Base-by-base conservation (phyloP, 2,888 invertebrate species). In the Dascillus cervinus region DNA sequence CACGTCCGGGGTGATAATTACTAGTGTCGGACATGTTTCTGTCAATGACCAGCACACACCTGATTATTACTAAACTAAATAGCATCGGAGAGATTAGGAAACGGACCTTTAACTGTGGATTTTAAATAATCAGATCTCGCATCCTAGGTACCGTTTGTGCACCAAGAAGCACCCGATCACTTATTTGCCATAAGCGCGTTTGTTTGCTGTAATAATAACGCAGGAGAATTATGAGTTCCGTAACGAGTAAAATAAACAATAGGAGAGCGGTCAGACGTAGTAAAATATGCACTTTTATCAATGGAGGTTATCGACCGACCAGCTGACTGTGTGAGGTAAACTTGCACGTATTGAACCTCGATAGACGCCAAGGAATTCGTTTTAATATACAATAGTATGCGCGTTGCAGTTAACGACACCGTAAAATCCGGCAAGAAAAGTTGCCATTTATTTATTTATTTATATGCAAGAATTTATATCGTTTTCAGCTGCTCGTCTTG, bases 1-100 rank as follows among this genome's bases (percentile, higher is more conserved):
- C 49, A 47, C 50, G 52, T 55, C 44, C 47, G 45, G 52, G 54
- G 54, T 55, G 58, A 52, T 56, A 56, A 60, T 60, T 58, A 55
- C 50, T 43, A 45, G 45, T 50, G 45, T 44, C 46, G 46, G 36
- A 41, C 46, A 45, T n/a, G n/a, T 41, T 44, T 49, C 52, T 50
- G 49, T 51, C 53, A 53, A 50, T 49, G 52, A 49, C 51, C 53
- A 51, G 35, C 41, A 35, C 39, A 46, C 48, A 50, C 46, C 46
- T 44, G 51, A 49, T 51, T 48, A 50, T 53, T 50, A 48, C 40
- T 53, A 50, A 42, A 49, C 45, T 47, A 53, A 51, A 53, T 41
- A 53, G 32, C 37, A 41, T 37, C 37, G 33, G 35, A 37, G 32
- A 28, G 26, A 37, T 23, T 33, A 24, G 29, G 33, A 32, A 33